Evolutionary conservation across 2,888 invertebrate species (phyloP).

Genomic region (Congeria kusceri): DNA sequence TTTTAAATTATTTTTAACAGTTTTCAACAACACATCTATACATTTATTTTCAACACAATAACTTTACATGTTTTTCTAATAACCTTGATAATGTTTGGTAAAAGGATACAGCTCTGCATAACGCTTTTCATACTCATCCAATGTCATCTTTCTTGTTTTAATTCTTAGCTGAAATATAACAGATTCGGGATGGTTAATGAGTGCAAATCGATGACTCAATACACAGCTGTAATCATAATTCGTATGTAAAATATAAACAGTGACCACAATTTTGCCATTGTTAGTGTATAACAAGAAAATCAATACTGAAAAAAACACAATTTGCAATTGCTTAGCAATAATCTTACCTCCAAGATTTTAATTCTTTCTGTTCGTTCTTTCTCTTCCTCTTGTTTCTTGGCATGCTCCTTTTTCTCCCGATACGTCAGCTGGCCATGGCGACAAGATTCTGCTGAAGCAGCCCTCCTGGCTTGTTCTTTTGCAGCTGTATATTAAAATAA

Average conservation of each 20-base stretch:
- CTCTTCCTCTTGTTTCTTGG: constrained; percentile 71
- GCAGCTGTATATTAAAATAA: constrained; percentile 6
- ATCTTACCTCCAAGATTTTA: constrained; percentile 76
- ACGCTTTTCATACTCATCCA: constrained; percentile 79
- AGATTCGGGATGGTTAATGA: background rate
- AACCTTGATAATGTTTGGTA: too few relatives aligned
- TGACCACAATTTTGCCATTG: too few relatives aligned
- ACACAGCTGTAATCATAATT: too few relatives aligned
- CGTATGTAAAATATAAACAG: too few relatives aligned
- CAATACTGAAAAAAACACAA: too few relatives aligned
- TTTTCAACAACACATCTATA: too few relatives aligned
- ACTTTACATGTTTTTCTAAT: too few relatives aligned
- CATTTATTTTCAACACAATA: too few relatives aligned
- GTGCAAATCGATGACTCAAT: too few relatives aligned
- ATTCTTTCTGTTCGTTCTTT: constrained; percentile 75
- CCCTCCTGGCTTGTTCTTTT: constrained; percentile 20
- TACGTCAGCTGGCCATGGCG: constrained; percentile 64
- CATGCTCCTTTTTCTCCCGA: constrained; percentile 73
- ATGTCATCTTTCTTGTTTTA: constrained; percentile 74
- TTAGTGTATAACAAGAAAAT: too few relatives aligned
- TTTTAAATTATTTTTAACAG: too few relatives aligned
- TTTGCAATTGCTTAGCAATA: too few relatives aligned
- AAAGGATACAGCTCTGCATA: constrained; percentile 81
- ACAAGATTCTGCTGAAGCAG: constrained; percentile 66
- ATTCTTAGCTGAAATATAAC: constrained; percentile 76